phyloP scores from a whole-genome alignment of 2,797 vertebrate genomes.

The Chaunax sp. region DNA sequence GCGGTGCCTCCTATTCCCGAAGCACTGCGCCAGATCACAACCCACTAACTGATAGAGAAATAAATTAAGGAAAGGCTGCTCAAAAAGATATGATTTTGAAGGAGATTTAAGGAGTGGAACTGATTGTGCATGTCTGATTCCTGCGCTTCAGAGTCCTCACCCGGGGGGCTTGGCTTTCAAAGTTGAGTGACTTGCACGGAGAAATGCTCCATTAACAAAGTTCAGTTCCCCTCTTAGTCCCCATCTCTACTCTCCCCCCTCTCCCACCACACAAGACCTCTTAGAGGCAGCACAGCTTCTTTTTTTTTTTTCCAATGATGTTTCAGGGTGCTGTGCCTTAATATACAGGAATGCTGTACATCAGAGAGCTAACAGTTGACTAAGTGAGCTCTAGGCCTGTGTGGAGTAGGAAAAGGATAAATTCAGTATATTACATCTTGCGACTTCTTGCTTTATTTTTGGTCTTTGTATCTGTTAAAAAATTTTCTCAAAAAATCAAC shows the following conservation, averaged over 20 bases:
- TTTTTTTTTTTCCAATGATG: conserved; percentile 59
- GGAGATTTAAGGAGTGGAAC: conserved; percentile 89
- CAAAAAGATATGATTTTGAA: conserved; percentile 89
- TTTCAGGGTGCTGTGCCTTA: conserved; percentile 62
- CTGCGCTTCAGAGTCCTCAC: conserved; percentile 86
- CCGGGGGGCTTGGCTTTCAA: conserved; percentile 87
- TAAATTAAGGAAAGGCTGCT: conserved; percentile 87
- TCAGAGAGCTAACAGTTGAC: conserved; percentile 41
- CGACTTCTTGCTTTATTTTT: conserved; percentile 21
- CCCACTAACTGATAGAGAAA: conserved; percentile 88
- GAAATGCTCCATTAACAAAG: conserved; percentile 88
- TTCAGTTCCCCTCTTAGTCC: conserved; percentile 77
- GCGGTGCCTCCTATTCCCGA: conserved; percentile 78
- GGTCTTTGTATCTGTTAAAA: conserved; percentile 14
- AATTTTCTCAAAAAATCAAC: conserved; percentile 20
- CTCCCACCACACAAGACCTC: conserved; percentile 66
- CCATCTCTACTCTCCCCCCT: neutral
- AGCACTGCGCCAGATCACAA: conserved; percentile 86
- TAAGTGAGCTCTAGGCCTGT: conserved; percentile 28
- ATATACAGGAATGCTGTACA: conserved; percentile 55
- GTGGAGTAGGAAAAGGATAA: conserved; percentile 36
- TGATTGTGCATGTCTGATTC: conserved; percentile 90
- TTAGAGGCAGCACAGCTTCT: conserved; percentile 56
- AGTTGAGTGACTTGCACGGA: conserved; percentile 85
- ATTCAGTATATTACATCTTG: conserved; percentile 33